Conservation (phyloP, 2,888 invertebrate genomes). For the Archaeoteleia sp. region DNA sequence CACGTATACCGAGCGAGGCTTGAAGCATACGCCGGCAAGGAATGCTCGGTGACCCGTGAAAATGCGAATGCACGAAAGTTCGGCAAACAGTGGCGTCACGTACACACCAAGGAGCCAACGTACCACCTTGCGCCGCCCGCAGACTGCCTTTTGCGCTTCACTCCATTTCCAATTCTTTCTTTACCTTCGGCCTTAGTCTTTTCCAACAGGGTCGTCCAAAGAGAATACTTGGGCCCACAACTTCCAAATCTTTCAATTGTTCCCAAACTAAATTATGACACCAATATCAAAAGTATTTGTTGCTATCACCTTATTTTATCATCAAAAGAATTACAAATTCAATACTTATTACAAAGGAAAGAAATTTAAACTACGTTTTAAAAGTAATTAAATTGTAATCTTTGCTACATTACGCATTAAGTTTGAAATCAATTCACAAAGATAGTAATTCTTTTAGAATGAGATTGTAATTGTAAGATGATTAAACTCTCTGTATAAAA, state of each 20-base stretch:
- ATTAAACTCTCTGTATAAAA: no score
- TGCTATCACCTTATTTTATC: no score
- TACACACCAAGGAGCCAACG: conserved; percentile 53
- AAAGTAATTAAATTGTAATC: neutral
- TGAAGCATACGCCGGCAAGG: conserved; percentile 54
- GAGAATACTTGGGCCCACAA: conserved; percentile 23
- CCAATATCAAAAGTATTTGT: no score
- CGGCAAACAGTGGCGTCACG: conserved; percentile 67
- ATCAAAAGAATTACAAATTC: no score
- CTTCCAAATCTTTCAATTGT: conserved; percentile 39
- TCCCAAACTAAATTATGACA: conserved; percentile 36
- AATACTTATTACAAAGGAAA: no score
- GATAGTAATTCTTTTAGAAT: neutral
- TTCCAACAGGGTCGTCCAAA: conserved; percentile 12
- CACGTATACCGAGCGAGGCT: conserved; percentile 43
- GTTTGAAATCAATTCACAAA: no score
- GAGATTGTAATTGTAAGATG: no score
- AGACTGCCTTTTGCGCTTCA: conserved; percentile 54
- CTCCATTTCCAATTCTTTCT: conserved; percentile 50
- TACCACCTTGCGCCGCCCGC: conserved; percentile 44
- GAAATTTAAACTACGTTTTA: no score
- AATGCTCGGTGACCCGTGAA: conserved; percentile 70
- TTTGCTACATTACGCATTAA: no score
- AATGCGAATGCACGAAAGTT: conserved; percentile 69
- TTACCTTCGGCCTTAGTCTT: conserved; percentile 39